Evolutionary conservation across 2,888 invertebrate species (phyloP), one percentile per base, ranked within the genome.

Genomic region (Fabriciana adippe): DNA sequence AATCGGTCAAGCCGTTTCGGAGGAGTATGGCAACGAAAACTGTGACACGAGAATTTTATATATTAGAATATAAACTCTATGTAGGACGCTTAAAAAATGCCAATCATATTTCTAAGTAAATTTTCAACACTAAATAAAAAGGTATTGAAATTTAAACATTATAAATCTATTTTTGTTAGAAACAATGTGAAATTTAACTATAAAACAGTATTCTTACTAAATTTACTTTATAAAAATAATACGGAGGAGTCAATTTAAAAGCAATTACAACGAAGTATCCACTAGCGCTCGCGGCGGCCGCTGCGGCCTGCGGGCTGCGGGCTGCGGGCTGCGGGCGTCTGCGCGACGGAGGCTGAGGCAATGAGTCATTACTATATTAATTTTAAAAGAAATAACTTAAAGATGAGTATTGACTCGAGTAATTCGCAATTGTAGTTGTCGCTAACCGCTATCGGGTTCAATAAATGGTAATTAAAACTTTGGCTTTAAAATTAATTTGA

Each of bases 161-260:
- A 41, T 41, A 41, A 41, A 41, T 41, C 35, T 41, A 41, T 41
- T 41, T 41, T 41, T 11, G 2, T 11, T 41, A 41, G 8, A 41
- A 35, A 35, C 8, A 35, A 35, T 35, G 6, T 8, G 2, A 35
- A 35, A 35, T 35, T 8, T 8, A n/a, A 16, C 50, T 51, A 6
- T 8, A 11, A 51, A 16, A 16, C 16, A 51, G n/a, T n/a, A 51
- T 51, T 11, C 50, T 6, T 16, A 11, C 11, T 16, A 31, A 48
- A 21, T 31, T 60, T 48, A 13, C 59, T 60, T 50, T 47, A 60
- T 50, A 60, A 41, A 61, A 61, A 16, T 51, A 41, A 61, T 41
- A 61, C 2, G 18, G 51, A 3, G 15, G 51, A 61, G 41, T 61
- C 61, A 61, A 61, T 41, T 53, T 61, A 41, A 51, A 53, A 18